These are phyloP conservation scores for Onychorhynchus coronatus DNA, from an alignment of 2,113 vertebrate species.

Conservation along the genomic window DNA sequence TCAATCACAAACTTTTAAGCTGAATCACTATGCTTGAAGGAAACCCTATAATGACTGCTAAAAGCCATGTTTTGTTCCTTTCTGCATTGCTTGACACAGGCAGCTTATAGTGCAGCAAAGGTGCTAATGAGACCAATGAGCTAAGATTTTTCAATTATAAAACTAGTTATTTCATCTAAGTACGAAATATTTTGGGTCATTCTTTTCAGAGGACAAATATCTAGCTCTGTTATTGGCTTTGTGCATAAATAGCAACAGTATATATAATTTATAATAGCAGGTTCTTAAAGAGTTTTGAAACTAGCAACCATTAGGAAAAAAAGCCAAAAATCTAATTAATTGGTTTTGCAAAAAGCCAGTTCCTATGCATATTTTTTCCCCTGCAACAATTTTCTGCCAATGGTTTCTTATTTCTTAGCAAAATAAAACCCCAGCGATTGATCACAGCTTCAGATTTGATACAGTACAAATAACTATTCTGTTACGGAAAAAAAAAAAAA, in stretches of 20 bases:
- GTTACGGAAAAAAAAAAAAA: neutral
- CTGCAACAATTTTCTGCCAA: neutral
- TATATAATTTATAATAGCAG: neutral
- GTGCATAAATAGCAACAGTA: neutral
- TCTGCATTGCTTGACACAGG: neutral
- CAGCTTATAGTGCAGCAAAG: neutral
- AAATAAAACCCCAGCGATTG: accelerated
- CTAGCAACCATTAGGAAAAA: neutral
- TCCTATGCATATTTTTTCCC: neutral
- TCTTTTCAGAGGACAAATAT: neutral
- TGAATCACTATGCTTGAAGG: neutral
- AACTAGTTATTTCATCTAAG: neutral
- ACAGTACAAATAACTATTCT: neutral
- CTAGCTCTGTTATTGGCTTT: neutral
- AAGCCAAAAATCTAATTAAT: neutral
- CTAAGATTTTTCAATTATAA: neutral
- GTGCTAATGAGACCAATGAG: neutral
- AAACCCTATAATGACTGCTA: neutral
- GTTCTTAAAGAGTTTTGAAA: neutral
- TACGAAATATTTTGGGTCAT: neutral
- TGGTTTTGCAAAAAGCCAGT: neutral
- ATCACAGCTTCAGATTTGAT: neutral
- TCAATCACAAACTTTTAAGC: neutral
- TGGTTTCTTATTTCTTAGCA: neutral
- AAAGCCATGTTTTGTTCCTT: neutral